phyloP scores from a whole-genome alignment of 2,113 vertebrate species.

The Orientallactaga bullata region DNA sequence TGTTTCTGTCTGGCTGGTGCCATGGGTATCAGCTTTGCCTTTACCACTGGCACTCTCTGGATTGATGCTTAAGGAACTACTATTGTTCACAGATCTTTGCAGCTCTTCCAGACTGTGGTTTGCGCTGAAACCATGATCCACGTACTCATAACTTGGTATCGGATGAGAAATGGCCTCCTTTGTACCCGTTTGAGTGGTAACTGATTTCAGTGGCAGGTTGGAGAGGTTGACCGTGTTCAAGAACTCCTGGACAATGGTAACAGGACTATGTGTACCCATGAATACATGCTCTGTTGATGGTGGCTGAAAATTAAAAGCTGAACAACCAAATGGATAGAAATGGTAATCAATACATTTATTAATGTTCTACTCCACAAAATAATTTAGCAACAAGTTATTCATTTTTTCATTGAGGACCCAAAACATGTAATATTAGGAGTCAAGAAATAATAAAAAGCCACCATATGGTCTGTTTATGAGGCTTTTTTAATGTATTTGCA shows the following conservation, averaged over 20 bases:
- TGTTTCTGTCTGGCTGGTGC: background rate
- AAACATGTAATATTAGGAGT: background rate
- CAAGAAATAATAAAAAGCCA: background rate
- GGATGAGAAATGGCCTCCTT: constrained; percentile 24
- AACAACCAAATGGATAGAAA: background rate
- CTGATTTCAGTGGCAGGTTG: background rate
- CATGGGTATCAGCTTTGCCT: background rate
- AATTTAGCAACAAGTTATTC: background rate
- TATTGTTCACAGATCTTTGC: background rate
- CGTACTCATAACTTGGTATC: background rate
- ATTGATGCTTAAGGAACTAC: background rate
- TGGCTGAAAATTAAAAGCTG: constrained; percentile 68
- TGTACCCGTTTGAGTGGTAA: constrained; percentile 9
- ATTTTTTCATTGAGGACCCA: background rate
- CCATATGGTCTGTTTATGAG: background rate
- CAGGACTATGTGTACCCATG: constrained; percentile 23
- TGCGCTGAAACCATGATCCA: background rate
- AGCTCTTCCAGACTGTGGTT: background rate
- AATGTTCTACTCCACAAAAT: background rate
- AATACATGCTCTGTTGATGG: constrained; percentile 46
- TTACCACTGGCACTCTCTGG: background rate
- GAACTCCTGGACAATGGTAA: constrained; percentile 37
- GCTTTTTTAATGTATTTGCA: background rate
- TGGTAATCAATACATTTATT: background rate
- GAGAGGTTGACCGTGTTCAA: background rate